A percentile compares a stretch with the other conserved stretches of the same genome.
phyloP scores from a whole-genome alignment of 2,888 invertebrate genomes.

The Oscheius sp. region DNA sequence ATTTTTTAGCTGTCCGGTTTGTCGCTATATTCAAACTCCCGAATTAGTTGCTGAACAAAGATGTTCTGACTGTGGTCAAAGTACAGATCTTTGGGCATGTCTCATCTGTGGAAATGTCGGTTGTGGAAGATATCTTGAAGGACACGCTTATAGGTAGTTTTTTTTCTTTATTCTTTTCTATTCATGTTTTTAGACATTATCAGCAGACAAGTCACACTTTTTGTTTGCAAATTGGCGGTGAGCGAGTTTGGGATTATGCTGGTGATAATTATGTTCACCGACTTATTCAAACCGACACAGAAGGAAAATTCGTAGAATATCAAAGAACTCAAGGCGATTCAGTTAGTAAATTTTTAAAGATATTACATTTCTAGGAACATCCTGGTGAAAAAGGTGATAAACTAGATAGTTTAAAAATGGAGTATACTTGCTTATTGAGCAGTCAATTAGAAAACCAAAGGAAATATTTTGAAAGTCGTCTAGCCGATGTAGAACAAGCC shows the following conservation, averaged over 20 bases:
- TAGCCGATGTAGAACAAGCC: slow-evolving; percentile 78
- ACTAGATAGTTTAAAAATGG: slow-evolving; percentile 90
- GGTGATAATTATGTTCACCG: slow-evolving; percentile 96
- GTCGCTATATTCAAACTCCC: slow-evolving; percentile 87
- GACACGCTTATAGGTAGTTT: slow-evolving; percentile 84
- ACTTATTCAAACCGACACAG: slow-evolving; percentile 79
- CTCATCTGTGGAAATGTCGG: slow-evolving; percentile 97
- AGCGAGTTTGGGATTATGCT: slow-evolving; percentile 98
- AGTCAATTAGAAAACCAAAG: slow-evolving; percentile 94
- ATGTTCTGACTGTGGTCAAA: slow-evolving; percentile 79
- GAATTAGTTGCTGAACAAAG: slow-evolving; percentile 76
- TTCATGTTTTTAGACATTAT: slow-evolving; percentile 80
- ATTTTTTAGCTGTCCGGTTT: slow-evolving; percentile 87
- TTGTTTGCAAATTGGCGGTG: slow-evolving; percentile 83
- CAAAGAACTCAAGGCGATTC: neutral
- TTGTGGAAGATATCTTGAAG: slow-evolving; percentile 88
- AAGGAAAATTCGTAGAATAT: slow-evolving; percentile 77
- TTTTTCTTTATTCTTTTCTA: neutral
- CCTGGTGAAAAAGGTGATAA: slow-evolving; percentile 78
- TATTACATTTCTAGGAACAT: slow-evolving; percentile 7
- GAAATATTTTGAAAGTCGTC: slow-evolving; percentile 77
- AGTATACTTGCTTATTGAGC: slow-evolving; percentile 93
- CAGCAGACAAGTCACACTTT: slow-evolving; percentile 94
- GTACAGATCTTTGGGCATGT: slow-evolving; percentile 90
- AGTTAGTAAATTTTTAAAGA: neutral